Base-by-base conservation (phyloP, 2,797 vertebrate genomes). In the Intellagama lesueurii region DNA sequence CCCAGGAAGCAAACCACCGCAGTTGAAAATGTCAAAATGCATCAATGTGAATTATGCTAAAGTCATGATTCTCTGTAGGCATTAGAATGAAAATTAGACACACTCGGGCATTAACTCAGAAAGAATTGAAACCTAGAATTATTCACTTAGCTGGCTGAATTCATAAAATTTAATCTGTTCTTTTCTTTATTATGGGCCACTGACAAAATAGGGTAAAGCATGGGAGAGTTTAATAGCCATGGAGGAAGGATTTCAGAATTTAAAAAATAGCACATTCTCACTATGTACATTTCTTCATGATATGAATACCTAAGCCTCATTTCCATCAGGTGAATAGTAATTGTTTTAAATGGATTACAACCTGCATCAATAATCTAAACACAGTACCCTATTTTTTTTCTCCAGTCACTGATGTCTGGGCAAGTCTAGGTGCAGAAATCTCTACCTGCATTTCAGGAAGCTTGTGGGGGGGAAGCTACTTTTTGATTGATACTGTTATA, bases 131-230 rank as follows among this genome's bases (percentile, higher is more conserved):
- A 82, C 28, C 75, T 87, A 14, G n/a, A 3, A 91, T 80, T 88
- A 85, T 91, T 90, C 90, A 88, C 83, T 93, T 91, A 86, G 35
- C 28, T 82, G 7, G 17, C 88, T 92, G 73, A 73, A 77, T 80
- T 94, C 93, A 92, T 84, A 90, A 95, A 91, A 88, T 68, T n/a
- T 8, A 86, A 81, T 88, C 56, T 88, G 12, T 5, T 90, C 1
- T 72, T 88, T 81, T 85, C 56, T 88, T 86, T 89, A 6, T 56
- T 85, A 0, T 81, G 70, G 66, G 1, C 76, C 44, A 78, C 72
- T 56, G 4, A 32, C 19, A 90, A 92, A 89, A 40, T 19, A 70
- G 66, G 30, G 76, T 82, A 75, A 78, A 87, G 47, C 28, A 44
- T 82, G 40, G 66, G 73, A 68, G 73, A 81, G 56, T 86, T 89